Percentiles rank a stretch among this genome's conserved stretches.
Conservation (phyloP, 2,797 vertebrate species). For the Thalassophryne amazonica region DNA sequence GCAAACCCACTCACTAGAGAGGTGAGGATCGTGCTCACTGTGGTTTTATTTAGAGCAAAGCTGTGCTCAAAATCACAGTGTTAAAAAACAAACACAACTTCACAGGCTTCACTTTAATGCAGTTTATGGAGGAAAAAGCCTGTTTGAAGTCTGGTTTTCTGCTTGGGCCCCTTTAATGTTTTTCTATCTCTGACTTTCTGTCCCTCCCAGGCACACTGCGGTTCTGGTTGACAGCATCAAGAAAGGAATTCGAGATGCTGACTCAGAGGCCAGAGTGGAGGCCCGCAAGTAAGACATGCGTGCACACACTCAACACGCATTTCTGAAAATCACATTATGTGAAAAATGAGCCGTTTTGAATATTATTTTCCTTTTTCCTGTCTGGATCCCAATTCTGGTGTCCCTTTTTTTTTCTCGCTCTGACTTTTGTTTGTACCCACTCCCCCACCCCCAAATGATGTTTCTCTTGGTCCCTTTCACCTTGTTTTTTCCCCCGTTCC, state of each 20-base stretch:
- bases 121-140: background rate
- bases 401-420: background rate
- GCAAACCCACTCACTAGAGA: slow-evolving; percentile 96
- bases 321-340: slow-evolving; percentile 19
- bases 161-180: background rate
- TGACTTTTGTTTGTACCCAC: background rate
- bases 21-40: slow-evolving; percentile 71
- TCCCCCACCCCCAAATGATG: background rate
- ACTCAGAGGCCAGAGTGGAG: slow-evolving; percentile 95
- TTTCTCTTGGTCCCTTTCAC: background rate
- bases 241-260: slow-evolving; percentile 95
- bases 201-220: slow-evolving; percentile 84
- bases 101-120: background rate
- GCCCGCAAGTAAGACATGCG: slow-evolving; percentile 90
- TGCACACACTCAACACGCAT: background rate
- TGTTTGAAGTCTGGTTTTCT: background rate
- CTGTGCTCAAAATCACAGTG: background rate
- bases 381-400: background rate
- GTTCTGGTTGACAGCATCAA: slow-evolving; percentile 97
- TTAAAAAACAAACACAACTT: background rate
- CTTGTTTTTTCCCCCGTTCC: background rate
- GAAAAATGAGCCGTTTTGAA: background rate
- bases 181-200: background rate
- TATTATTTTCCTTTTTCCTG: background rate
- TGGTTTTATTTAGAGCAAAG: background rate